phyloP scores from a whole-genome alignment of 2,113 vertebrate genomes.

The Cardinalis cardinalis region DNA sequence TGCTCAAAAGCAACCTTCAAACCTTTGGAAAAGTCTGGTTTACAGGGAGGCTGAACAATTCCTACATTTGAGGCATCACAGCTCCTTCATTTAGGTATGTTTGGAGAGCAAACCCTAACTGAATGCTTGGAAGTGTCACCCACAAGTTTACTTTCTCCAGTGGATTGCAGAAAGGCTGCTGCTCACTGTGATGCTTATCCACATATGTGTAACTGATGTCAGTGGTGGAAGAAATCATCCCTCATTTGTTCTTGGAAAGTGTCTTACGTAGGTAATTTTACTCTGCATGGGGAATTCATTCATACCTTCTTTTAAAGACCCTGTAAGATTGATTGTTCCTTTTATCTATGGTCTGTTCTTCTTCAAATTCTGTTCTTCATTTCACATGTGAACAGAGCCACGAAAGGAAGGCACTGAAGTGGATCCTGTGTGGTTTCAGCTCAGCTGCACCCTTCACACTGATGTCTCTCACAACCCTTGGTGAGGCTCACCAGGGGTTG shows the following conservation, averaged over 20 bases:
- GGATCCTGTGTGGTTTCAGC: neutral
- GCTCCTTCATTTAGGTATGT: fast-evolving
- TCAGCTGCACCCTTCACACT: neutral
- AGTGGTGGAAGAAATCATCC: neutral
- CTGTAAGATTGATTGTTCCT: neutral
- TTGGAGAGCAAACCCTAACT: neutral
- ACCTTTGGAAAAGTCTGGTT: neutral
- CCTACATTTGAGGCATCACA: neutral
- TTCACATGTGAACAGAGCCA: neutral
- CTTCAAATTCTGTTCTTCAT: neutral
- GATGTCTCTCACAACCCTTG: fast-evolving
- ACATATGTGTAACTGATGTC: neutral
- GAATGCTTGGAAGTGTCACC: neutral
- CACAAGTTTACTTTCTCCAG: neutral
- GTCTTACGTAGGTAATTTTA: neutral
- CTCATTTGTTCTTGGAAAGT: neutral
- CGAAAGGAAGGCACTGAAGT: neutral
- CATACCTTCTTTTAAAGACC: neutral
- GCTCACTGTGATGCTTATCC: neutral
- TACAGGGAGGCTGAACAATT: neutral
- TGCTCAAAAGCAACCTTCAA: neutral
- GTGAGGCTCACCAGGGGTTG: neutral
- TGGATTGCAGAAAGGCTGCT: neutral
- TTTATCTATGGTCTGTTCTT: neutral
- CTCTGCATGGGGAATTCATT: neutral